These are phyloP conservation scores for Ataeniobius toweri DNA, from an alignment of 2,797 vertebrate species.

Conservation along the genomic window DNA sequence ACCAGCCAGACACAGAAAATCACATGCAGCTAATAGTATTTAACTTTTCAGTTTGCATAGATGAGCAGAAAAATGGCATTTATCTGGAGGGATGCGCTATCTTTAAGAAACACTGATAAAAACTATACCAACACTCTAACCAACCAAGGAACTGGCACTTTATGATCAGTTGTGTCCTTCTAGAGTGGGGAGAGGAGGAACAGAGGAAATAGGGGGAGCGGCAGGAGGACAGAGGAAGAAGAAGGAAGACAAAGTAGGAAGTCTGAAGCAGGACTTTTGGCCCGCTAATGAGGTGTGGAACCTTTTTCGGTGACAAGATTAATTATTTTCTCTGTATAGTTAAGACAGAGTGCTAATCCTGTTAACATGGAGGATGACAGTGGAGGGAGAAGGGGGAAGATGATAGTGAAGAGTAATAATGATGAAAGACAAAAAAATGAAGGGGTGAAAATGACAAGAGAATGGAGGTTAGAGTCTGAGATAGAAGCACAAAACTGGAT, in stretches of 20 bases:
- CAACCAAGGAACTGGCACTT: slow-evolving; percentile 9
- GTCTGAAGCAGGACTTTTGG: slow-evolving; percentile 48
- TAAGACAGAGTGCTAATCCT: slow-evolving; percentile 77
- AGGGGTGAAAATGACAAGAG: slow-evolving; percentile 5
- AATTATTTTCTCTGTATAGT: slow-evolving; percentile 80
- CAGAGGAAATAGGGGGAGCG: neutral
- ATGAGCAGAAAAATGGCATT: slow-evolving; percentile 2
- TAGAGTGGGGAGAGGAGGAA: neutral
- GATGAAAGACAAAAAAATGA: slow-evolving; percentile 2
- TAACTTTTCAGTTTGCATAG: slow-evolving; percentile 3
- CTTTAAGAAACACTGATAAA: neutral
- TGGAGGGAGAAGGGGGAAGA: slow-evolving; percentile 24
- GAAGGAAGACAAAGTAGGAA: slow-evolving; percentile 17
- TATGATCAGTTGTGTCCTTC: slow-evolving; percentile 11
- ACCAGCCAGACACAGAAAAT: neutral
- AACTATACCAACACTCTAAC: neutral
- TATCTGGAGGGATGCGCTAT: neutral
- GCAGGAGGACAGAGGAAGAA: slow-evolving; percentile 1
- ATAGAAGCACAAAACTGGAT: neutral
- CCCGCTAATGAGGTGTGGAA: slow-evolving; percentile 72
- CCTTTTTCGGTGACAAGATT: slow-evolving; percentile 79
- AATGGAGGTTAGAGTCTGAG: neutral
- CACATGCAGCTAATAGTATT: neutral
- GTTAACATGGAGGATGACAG: slow-evolving; percentile 65
- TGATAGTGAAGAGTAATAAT: slow-evolving; percentile 2